Conservation (phyloP, 2,888 invertebrate species). For the Congeria kusceri region DNA sequence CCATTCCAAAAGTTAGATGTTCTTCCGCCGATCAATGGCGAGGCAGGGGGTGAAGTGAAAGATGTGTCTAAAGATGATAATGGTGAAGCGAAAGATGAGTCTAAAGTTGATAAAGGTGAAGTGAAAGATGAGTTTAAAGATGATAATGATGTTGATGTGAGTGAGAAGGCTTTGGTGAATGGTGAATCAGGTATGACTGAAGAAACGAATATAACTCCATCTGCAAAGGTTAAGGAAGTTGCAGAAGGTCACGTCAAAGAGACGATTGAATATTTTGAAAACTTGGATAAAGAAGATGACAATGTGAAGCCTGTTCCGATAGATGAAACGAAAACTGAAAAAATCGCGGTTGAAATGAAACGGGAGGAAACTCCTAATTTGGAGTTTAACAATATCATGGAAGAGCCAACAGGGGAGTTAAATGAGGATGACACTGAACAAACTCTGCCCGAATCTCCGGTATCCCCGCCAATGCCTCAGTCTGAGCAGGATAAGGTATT, state of each 20-base stretch:
- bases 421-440: conserved; percentile 37
- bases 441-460: conserved; percentile 32
- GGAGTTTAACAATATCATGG: conserved; percentile 23
- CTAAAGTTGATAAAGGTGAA: not conserved
- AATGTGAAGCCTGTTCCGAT: no score
- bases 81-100: not conserved
- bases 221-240: not conserved
- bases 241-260: conserved; percentile 33
- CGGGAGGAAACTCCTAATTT: conserved; percentile 31
- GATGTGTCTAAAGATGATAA: not conserved
- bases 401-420: conserved; percentile 5
- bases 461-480: conserved; percentile 24
- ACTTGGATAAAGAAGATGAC: not conserved
- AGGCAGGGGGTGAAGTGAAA: conserved; percentile 1
- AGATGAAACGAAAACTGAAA: not conserved
- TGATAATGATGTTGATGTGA: not conserved
- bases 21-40: conserved; percentile 28
- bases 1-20: conserved; percentile 8
- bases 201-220: not conserved
- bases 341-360: conserved; percentile 6
- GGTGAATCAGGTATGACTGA: not conserved
- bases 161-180: conserved; percentile 1
- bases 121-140: not conserved
- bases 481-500: conserved; percentile 13
- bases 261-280: conserved; percentile 25